Base-by-base conservation (phyloP, 2,888 invertebrate species). In the Aproaerema taeniolella region DNA sequence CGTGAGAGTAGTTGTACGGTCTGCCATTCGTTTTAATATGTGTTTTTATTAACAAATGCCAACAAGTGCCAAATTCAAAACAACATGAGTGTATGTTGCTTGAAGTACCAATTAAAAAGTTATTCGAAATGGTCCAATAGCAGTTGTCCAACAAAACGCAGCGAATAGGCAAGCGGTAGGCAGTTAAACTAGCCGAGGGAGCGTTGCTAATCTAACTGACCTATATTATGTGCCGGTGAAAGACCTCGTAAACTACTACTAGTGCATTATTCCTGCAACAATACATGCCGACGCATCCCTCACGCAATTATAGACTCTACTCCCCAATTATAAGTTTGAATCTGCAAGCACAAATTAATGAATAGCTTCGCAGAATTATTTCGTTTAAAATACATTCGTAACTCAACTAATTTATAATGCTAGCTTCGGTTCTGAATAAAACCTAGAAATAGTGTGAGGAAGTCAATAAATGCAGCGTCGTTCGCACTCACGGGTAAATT, bases 151-250 rank as follows among this genome's bases (percentile, higher is more conserved):
- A 4, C 20, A 20, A 20, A 6, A 20, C 5, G 20, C 20, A 20
- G n/a, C n/a, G n/a, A 43, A 37, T 39, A 47, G 34, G 47, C 47
- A 44, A 45, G 49, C 50, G 45, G 43, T 38, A 41, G 42, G 41
- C 42, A 56, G 54, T 57, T 15, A 37, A 13, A 30, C 17, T n/a
- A 43, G 41, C 29, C 41, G 56, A 58, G 53, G 62, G 67, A 74
- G 72, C 74, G 68, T 72, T 68, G 73, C 79, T 85, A 86, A 83
- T 85, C 85, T 85, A 71, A 74, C 75, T 86, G 85, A 85, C 85
- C 85, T 67, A 86, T 86, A 82, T 85, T 70, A 61, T 66, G 65
- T 65, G 68, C 52, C 77, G 85, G 85, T 85, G 85, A 86, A 85
- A 83, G 83, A 86, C 85, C 85, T 83, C 85, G 69, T 86, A 82